Evolutionary conservation across 2,888 invertebrate species (phyloP).

Genomic region (Nymphalis c-album): DNA sequence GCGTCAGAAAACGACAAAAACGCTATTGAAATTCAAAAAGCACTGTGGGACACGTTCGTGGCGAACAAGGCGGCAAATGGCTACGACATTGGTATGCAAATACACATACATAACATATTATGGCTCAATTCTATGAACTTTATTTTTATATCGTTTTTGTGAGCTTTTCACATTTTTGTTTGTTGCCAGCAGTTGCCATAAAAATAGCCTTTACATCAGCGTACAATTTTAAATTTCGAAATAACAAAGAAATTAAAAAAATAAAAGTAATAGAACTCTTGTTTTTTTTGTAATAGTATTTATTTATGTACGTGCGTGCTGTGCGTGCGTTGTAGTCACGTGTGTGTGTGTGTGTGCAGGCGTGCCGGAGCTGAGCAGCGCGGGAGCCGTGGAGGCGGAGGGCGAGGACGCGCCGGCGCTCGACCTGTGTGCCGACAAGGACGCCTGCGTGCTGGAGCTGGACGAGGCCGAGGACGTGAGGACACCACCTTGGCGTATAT

Average conservation of each 20-base stretch:
- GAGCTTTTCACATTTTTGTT: no score
- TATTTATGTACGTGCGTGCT: no score
- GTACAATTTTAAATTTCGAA: no score
- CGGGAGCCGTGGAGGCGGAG: constrained; percentile 46
- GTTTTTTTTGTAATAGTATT: no score
- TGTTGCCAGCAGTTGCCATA: no score
- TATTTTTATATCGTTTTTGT: not conserved
- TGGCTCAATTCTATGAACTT: not conserved
- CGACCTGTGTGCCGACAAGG: constrained; percentile 85
- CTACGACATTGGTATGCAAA: constrained; percentile 59
- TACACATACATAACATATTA: not conserved
- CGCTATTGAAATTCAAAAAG: constrained; percentile 70
- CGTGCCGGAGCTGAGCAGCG: not conserved
- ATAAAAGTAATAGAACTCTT: no score
- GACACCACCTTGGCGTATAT: constrained; percentile 2
- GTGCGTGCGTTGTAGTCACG: not conserved
- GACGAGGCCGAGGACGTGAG: constrained; percentile 75
- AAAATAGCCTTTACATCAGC: no score
- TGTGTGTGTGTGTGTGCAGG: not conserved
- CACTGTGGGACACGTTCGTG: constrained; percentile 68
- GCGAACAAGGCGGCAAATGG: constrained; percentile 70
- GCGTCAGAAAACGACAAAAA: constrained; percentile 73
- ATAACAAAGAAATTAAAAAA: no score
- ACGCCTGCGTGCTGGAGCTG: constrained; percentile 69
- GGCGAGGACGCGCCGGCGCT: constrained; percentile 69